Evolutionary conservation across 2,797 vertebrate species (phyloP).

Genomic region (Takifugu rubripes): DNA sequence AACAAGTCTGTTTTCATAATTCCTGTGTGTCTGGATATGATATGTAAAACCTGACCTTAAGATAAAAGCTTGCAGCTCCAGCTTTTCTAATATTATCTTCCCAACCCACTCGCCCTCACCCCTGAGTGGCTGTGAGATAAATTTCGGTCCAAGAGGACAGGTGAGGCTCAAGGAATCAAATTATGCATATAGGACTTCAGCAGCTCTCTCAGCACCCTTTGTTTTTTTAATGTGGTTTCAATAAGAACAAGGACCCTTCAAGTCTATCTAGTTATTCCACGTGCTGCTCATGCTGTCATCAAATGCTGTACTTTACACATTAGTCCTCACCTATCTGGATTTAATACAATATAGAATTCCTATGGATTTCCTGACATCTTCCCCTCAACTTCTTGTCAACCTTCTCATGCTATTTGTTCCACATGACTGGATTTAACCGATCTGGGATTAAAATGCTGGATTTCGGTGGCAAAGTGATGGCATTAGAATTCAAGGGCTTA

Average conservation of each 20-base stretch:
- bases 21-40: slow-evolving; percentile 40
- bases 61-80: slow-evolving; percentile 60
- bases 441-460: slow-evolving; percentile 64
- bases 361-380: slow-evolving; percentile 54
- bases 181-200: slow-evolving; percentile 41
- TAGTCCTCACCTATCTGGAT: slow-evolving; percentile 31
- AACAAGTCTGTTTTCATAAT: slow-evolving; percentile 25
- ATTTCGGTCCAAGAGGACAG: slow-evolving; percentile 63
- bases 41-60: slow-evolving; percentile 78
- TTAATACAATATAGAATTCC: slow-evolving; percentile 47
- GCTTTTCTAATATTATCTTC: slow-evolving; percentile 63
- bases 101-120: slow-evolving; percentile 9
- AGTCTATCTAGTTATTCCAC: slow-evolving; percentile 41
- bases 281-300: slow-evolving; percentile 11
- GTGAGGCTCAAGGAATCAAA: slow-evolving; percentile 46
- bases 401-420: slow-evolving; percentile 64
- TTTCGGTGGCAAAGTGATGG: slow-evolving; percentile 53
- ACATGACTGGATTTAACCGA: slow-evolving; percentile 53
- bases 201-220: slow-evolving; percentile 24
- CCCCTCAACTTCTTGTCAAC: slow-evolving; percentile 51
- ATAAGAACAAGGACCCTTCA: slow-evolving; percentile 31
- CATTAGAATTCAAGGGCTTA: slow-evolving; percentile 63
- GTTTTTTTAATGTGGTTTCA: slow-evolving; percentile 20
- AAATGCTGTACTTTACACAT: too few species aligned
- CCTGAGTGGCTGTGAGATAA: slow-evolving; percentile 51